These are phyloP conservation scores for Scyliorhinus canicula DNA, from an alignment of 2,797 vertebrate genomes.

Conservation along the genomic window DNA sequence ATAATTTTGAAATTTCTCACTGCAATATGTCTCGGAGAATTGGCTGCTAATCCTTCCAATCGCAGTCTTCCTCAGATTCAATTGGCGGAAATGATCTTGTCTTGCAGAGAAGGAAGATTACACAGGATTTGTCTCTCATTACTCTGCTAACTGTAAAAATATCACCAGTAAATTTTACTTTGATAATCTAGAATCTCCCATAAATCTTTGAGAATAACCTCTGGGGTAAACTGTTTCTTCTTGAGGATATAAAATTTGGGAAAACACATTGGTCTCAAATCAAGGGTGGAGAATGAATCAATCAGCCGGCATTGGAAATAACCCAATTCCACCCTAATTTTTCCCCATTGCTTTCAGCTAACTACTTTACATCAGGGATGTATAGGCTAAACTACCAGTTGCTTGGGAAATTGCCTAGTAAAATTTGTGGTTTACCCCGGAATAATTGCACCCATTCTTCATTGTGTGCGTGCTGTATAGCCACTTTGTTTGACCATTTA, in stretches of 20 bases:
- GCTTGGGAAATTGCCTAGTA: not conserved
- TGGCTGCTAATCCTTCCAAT: not conserved
- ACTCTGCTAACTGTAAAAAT: not conserved
- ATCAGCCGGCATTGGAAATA: not conserved
- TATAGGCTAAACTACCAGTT: not conserved
- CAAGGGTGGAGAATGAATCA: not conserved
- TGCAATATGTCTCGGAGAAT: not conserved
- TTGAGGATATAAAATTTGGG: not conserved
- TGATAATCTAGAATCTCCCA: not conserved
- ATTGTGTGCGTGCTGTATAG: no score
- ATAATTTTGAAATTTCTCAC: not conserved
- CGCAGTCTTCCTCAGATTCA: not conserved
- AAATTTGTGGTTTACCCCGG: not conserved
- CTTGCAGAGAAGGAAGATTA: not conserved
- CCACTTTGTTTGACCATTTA: no score
- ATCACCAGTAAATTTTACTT: not conserved
- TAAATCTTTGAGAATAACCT: not conserved
- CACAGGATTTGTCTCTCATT: not conserved
- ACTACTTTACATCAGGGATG: not conserved
- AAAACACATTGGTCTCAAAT: not conserved
- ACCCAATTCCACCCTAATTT: not conserved
- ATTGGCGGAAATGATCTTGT: no score
- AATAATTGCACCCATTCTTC: not conserved
- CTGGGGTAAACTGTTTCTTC: not conserved
- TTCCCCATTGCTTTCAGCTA: not conserved